Base-by-base conservation (phyloP, 2,888 invertebrate species). In the Conus canariensis region DNA sequence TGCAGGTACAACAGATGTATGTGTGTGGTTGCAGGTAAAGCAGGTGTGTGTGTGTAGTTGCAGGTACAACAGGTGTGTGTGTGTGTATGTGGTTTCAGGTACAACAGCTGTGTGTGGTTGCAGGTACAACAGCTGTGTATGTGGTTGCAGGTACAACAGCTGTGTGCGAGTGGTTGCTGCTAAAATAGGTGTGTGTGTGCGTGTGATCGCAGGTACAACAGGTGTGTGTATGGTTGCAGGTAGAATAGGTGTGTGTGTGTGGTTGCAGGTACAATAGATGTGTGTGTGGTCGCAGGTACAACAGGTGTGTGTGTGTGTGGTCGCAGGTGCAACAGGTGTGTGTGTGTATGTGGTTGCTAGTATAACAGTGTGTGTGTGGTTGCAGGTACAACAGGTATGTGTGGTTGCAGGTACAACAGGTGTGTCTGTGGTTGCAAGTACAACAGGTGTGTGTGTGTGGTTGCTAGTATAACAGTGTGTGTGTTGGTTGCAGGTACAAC, bases 61-160 rank as follows among this genome's bases (percentile, higher is more conserved):
- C 25, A n/a, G 77, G 74, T 74, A 22, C 22, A 9, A 1, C 14
- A 22, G 9, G 80, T 30, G 80, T 80, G 80, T 80, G 80, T 80
- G 80, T 80, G 80, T 30, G 30, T 9, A 22, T 9, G 74, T 45
- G 45, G 45, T 45, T 45, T 1, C 45, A 45, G 45, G 45, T 45
- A 45, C 4, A 45, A 45, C 45, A 30, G 30, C 45, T 30, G 80
- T 80, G 64, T 64, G 64, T 80, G 25, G 1, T 30, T 56, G 82
- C 16, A 56, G 1, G 30, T 45, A 45, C 45, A 45, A 45, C 45
- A 45, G 45, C 2, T 45, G 45, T 2, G 45, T 45, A 3, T 45
- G 45, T 45, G 4, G 4, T 45, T 45, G 45, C 45, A 45, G 4
- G 45, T 45, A 45, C 96, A 45, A 4, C 45, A 45, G 45, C 2